Evolutionary conservation across 2,797 vertebrate genomes (phyloP), one percentile per base, ranked within the genome.

Genomic region (Erpetoichthys calabaricus): DNA sequence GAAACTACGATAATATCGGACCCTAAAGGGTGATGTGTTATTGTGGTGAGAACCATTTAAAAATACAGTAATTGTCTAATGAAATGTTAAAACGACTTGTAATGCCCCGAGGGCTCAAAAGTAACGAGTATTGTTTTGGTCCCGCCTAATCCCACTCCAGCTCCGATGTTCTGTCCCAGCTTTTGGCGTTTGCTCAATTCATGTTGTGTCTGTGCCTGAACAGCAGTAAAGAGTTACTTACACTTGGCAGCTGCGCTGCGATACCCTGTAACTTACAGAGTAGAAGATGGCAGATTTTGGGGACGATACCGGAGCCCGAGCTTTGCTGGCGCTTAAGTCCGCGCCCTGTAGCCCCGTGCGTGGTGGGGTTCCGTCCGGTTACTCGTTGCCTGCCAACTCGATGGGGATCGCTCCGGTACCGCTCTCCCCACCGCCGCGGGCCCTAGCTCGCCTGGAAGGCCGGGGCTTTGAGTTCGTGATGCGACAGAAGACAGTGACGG

Each of bases 381-480:
- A 74, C 66, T 69, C 77, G 60, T 65, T 79, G 46, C 74, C 80
- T 51, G 68, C 73, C 65, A 69, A 63, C 69, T 69, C 62, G 72
- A 68, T 57, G 47, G 63, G 64, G 62, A 62, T 66, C 60, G 56
- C 58, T 55, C 63, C 70, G 56, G 59, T 63, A 55, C 52, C 68
- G 53, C 61, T 66, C 56, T 65, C 64, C 47, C 8, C 65, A 9
- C 63, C 58, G 50, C 53, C 60, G 61, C 70, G 74, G 73, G 88
- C 86, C 79, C 80, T 97, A 67, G 93, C 92, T 62, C 85, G 91
- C 47, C 86, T 98, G 53, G 90, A 95, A 80, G 92, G 92, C 86
- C 89, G 94, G 78, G 93, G 94, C 84, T 90, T 96, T 72, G 94
- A 98, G 87, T 98, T 92, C 75, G 80, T 95, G 69, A 93, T 98